Evolutionary conservation across 2,113 vertebrate species (phyloP), one percentile per base, ranked within the genome.

Genomic region (Xenus cinereus): DNA sequence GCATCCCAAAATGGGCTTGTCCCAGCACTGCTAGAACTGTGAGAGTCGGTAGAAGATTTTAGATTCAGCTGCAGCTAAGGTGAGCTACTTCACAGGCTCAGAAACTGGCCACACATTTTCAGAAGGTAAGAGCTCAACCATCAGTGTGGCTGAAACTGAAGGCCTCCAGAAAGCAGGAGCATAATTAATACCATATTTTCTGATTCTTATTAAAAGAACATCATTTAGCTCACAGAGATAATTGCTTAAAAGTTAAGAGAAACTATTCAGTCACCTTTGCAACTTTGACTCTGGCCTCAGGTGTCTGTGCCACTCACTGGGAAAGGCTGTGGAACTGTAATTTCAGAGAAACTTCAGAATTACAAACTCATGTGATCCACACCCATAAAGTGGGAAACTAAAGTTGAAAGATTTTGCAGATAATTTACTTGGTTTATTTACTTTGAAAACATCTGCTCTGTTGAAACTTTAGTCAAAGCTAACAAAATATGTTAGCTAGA

Each of bases 301-400:
- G 23, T 50, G 14, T 62, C 80, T 63, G 14, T 59, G 64, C 15
- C 23, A 13, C 16, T 26, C 51, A 28, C 33, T 18, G n/a, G n/a
- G 63, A 87, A 80, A 71, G 39, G 33, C 11, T 8, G 6, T 1
- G 5, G 68, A 80, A 27, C 30, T 35, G 23, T 43, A 72, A 68
- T 68, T 64, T 89, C 57, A 72, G 45, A 67, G 33, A 60, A 14
- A 46, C 14, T 53, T 53, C 10, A 26, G 45, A 91, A 79, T 48
- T 56, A 51, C 0, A 0, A 48, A 66, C 26, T 21, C 0, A 1
- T 21, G 59, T 9, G 7, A 76, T 48, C 8, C 63, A 37, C 17
- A 39, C 12, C 10, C 22, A 6, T 12, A 12, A 54, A 66, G 35
- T 9, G 2, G 39, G 28, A 43, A 43, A 43, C 41, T 43, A 1